These are phyloP conservation scores for Terrapene triunguis DNA, from an alignment of 2,113 vertebrate genomes.

Conservation along the genomic window DNA sequence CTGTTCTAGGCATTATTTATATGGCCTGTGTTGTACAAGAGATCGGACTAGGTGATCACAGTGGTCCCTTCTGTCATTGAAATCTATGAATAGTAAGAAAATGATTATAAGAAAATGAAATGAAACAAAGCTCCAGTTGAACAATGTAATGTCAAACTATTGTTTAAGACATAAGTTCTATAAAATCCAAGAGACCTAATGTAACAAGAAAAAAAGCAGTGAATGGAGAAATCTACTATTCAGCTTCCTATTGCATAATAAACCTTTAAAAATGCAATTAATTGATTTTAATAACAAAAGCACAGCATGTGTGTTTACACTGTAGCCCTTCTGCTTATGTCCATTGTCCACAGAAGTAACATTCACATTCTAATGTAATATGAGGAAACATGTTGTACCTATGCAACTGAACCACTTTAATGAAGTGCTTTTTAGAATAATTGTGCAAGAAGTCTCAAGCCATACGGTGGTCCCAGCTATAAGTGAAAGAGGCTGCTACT, in stretches of 20 bases:
- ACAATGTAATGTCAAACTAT: background rate
- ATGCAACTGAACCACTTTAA: background rate
- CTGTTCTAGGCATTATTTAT: background rate
- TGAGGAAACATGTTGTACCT: constrained; percentile 41
- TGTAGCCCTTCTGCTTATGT: constrained; percentile 61
- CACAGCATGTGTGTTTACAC: constrained; percentile 49
- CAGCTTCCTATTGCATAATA: background rate
- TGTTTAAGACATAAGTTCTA: background rate
- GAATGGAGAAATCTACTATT: background rate
- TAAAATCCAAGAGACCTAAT: background rate
- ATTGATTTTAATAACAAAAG: constrained; percentile 55
- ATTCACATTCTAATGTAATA: background rate
- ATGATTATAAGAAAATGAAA: background rate
- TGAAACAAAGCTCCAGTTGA: background rate
- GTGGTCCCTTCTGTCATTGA: background rate
- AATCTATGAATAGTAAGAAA: background rate
- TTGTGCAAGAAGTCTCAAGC: background rate
- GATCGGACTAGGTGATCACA: background rate
- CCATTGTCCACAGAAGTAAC: background rate
- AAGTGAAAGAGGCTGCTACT: background rate
- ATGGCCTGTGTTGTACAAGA: background rate
- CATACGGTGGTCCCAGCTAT: background rate
- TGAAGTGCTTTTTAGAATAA: background rate
- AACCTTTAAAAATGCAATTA: constrained; percentile 57
- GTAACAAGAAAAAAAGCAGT: background rate